A percentile compares a stretch with the other conserved stretches of the same genome.
Conservation (phyloP, 2,797 vertebrate species). For the Poecilia picta region DNA sequence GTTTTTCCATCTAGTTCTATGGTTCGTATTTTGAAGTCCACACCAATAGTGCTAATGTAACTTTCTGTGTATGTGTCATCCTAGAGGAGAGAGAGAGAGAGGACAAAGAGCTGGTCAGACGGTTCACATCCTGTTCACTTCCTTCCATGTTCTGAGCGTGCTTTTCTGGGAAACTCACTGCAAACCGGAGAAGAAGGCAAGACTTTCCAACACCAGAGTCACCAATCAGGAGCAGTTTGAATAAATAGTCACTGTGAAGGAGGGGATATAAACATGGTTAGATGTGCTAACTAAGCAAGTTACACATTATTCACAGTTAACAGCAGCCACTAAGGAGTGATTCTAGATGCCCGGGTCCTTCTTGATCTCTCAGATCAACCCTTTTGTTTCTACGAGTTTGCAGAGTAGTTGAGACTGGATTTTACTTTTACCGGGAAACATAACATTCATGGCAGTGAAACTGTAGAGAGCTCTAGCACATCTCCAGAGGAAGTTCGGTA, state of each 20-base stretch:
- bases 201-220: constrained; percentile 99
- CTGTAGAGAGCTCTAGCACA: constrained; percentile 23
- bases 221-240: constrained; percentile 98
- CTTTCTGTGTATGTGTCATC: constrained; percentile 99
- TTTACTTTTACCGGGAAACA: constrained; percentile 23
- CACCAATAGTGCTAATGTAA: constrained; percentile 99
- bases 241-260: constrained; percentile 94
- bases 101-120: constrained; percentile 7
- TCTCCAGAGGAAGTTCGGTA: constrained; percentile 12
- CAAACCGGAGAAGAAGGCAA: constrained; percentile 97
- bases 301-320: not conserved
- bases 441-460: constrained; percentile 11
- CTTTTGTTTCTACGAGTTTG: not conserved
- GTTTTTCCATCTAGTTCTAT: constrained; percentile 99
- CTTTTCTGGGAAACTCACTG: constrained; percentile 84
- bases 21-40: constrained; percentile 99
- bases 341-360: not conserved
- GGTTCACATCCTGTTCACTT: constrained; percentile 33
- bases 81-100: constrained; percentile 68
- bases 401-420: not conserved
- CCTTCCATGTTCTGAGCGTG: not conserved
- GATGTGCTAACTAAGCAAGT: constrained; percentile 12
- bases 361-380: not conserved
- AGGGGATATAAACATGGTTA: constrained; percentile 14
- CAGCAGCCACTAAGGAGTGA: not conserved